phyloP scores from a whole-genome alignment of 2,888 invertebrate species.

The Drosophila antonietae region DNA sequence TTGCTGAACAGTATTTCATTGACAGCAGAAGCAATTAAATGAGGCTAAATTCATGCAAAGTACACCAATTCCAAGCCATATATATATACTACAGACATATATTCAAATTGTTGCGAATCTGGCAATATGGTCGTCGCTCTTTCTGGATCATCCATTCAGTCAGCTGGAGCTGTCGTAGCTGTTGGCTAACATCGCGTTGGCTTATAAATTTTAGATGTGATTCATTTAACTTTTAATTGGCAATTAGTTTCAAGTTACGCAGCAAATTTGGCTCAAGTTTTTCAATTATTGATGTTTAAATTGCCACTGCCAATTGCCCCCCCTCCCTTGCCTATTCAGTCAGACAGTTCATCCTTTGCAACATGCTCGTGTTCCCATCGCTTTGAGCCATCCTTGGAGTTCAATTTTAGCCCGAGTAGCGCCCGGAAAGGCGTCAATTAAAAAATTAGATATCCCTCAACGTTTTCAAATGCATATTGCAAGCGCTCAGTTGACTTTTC shows the following conservation, averaged over 20 bases:
- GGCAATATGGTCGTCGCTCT: slow-evolving; percentile 25
- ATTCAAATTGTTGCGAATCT: slow-evolving; percentile 36
- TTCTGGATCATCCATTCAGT: background rate
- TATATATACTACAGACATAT: background rate
- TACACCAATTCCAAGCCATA: slow-evolving; percentile 8
- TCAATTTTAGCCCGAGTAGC: slow-evolving; percentile 13
- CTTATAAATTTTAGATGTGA: slow-evolving; percentile 57
- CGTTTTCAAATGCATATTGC: slow-evolving; percentile 26
- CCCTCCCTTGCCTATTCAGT: background rate
- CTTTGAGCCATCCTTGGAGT: slow-evolving; percentile 3
- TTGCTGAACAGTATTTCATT: background rate
- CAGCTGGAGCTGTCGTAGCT: slow-evolving; percentile 7
- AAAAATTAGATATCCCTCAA: slow-evolving; percentile 23
- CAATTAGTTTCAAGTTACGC: slow-evolving; percentile 59
- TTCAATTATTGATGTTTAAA: slow-evolving; percentile 60
- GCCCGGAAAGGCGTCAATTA: slow-evolving; percentile 40
- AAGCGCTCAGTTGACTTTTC: slow-evolving; percentile 20
- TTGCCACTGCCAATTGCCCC: slow-evolving; percentile 32
- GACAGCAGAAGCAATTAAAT: slow-evolving; percentile 5
- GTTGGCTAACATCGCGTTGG: slow-evolving; percentile 20
- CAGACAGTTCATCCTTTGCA: slow-evolving; percentile 18
- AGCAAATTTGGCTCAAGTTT: slow-evolving; percentile 57
- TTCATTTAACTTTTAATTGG: slow-evolving; percentile 62
- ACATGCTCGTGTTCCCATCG: slow-evolving; percentile 45
- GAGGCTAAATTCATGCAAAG: slow-evolving; percentile 10